phyloP scores from a whole-genome alignment of 2,888 invertebrate genomes.

The Ditylenchus weischeri region DNA sequence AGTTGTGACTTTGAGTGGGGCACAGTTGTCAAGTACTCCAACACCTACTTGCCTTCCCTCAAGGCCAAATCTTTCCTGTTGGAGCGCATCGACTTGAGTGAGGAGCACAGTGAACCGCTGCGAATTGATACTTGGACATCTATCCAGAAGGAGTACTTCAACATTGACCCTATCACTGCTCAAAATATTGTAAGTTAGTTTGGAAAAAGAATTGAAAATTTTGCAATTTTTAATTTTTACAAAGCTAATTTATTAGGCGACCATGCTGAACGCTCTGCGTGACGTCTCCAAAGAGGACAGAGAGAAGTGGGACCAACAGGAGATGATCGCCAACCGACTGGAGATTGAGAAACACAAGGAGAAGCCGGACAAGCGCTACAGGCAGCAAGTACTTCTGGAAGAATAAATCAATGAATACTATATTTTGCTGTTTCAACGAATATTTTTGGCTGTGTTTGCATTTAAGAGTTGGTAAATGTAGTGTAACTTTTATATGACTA shows the following conservation, averaged over 20 bases:
- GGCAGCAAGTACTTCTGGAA: background rate
- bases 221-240: no score
- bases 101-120: background rate
- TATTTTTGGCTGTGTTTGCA: no score
- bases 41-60: constrained; percentile 19
- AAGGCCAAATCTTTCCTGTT: constrained; percentile 11
- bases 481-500: no score
- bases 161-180: constrained; percentile 20
- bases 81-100: constrained; percentile 15
- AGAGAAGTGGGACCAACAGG: background rate
- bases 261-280: background rate
- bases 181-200: constrained; percentile 17
- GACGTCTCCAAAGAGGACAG: background rate
- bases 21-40: constrained; percentile 23
- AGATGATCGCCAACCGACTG: background rate
- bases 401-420: background rate
- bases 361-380: background rate
- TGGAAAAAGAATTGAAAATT: background rate
- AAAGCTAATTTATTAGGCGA: background rate
- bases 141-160: constrained; percentile 23
- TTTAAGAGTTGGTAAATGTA: no score
- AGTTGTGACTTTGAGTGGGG: constrained; percentile 18
- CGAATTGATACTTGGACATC: constrained; percentile 12
- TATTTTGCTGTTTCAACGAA: no score
- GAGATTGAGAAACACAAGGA: constrained; percentile 10